Evolutionary conservation across 2,113 vertebrate genomes (phyloP), one percentile per base, ranked within the genome.

Genomic region (Miniopterus natalensis): DNA sequence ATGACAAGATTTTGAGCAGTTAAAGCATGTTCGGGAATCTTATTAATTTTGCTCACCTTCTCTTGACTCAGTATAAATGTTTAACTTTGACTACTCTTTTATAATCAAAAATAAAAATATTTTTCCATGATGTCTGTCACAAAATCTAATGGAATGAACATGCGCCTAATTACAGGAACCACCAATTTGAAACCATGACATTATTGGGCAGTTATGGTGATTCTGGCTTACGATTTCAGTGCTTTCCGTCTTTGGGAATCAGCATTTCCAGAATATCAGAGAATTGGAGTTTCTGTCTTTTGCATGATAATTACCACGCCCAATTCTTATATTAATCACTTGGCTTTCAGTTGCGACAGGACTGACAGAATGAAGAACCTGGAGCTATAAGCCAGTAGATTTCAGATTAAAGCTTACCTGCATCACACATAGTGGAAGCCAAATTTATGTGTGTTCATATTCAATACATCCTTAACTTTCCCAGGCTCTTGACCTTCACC

Each of bases 211-310:
- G 55, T 94, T 36, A 23, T 1, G 13, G 13, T 47, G 45, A 79
- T 65, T 84, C 53, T 36, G n/a, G 8, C 15, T 75, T 71, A 6
- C 27, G n/a, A 55, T 59, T 73, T 84, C 27, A 89, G 8, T 49
- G n/a, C 17, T 93, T 57, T 63, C 20, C 13, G 85, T 88, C 21
- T 79, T 55, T 89, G 18, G 15, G 29, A 74, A 94, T 9, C 47
- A 9, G 10, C 8, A 51, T 73, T 74, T 68, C 36, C 12, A 88
- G 68, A 31, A 5, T 61, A 53, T 42, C 51, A 74, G 42, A 77
- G 53, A 61, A 79, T 95, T 65, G 57, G 36, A 71, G 18, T 45
- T 90, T 96, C 61, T 83, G 1, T 79, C 70, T 53, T 71, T n/a
- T 40, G 14, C 53, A 77, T 66, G 40, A 57, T 90, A 87, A 95